Evolutionary conservation across 2,888 invertebrate genomes (phyloP).

Genomic region (Ennomos fuscantarius): DNA sequence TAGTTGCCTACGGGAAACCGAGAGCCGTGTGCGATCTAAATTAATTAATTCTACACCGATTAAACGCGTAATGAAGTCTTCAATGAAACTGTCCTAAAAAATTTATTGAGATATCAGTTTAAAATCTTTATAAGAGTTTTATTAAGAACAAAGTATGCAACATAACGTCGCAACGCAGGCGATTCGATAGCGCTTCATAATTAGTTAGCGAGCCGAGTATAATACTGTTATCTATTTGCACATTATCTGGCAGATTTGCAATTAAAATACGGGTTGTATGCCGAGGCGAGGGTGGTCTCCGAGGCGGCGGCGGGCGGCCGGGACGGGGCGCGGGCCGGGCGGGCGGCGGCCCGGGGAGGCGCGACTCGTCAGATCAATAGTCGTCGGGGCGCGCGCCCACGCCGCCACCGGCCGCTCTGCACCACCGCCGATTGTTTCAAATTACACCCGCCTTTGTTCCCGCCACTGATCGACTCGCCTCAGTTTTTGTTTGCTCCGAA

Average conservation of each 20-base stretch:
- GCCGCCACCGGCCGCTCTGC: conserved; percentile 68
- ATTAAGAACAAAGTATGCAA: conserved; percentile 44
- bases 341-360: conserved; percentile 53
- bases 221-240: conserved; percentile 84
- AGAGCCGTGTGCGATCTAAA: conserved; percentile 38
- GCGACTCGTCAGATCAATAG: conserved; percentile 82
- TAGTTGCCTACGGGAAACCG: conserved; percentile 41
- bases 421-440: conserved; percentile 83
- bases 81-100: conserved; percentile 31
- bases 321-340: conserved; percentile 48
- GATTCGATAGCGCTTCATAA: conserved; percentile 74
- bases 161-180: conserved; percentile 41
- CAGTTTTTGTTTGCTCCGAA: conserved; percentile 81
- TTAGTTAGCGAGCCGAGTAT: conserved; percentile 79
- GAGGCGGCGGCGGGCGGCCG: conserved; percentile 46
- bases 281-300: conserved; percentile 51
- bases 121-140: conserved; percentile 26
- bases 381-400: conserved; percentile 79
- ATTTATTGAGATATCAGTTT: conserved; percentile 29
- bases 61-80: conserved; percentile 37
- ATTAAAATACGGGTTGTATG: conserved; percentile 82
- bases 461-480: conserved; percentile 80
- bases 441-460: conserved; percentile 83
- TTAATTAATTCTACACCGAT: conserved; percentile 38
- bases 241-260: conserved; percentile 85